These are phyloP conservation scores for Actinernus sp. DNA, from an alignment of 92 coral and sea anemone genomes.

Conservation along the genomic window DNA sequence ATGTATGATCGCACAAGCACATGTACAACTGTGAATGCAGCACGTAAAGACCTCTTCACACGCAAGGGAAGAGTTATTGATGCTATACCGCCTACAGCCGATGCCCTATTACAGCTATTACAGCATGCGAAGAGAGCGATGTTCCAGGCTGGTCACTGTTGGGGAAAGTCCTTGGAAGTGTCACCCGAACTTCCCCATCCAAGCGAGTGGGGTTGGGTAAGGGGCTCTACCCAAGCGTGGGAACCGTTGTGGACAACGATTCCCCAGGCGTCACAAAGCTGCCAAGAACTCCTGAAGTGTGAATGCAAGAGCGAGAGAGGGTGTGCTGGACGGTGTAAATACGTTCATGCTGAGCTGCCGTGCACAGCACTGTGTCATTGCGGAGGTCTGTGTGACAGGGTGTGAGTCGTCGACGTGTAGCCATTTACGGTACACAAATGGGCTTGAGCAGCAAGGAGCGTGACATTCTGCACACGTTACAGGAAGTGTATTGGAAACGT, in stretches of 20 bases:
- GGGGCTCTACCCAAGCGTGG: not conserved
- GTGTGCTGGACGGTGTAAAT: constrained; percentile 48
- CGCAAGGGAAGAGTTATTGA: constrained; percentile 70
- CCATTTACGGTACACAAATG: too few species aligned
- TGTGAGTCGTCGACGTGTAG: too few species aligned
- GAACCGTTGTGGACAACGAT: constrained; percentile 23
- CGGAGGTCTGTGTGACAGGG: constrained; percentile 16
- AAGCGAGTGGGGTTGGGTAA: constrained; percentile 53
- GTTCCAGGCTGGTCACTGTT: constrained; percentile 27
- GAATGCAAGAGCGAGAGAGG: constrained; percentile 50
- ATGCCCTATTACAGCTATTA: constrained; percentile 46
- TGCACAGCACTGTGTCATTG: constrained; percentile 58
- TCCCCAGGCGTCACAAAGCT: constrained; percentile 51
- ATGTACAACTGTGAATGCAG: constrained; percentile 46
- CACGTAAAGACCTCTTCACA: constrained; percentile 60
- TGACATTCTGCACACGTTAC: too few species aligned
- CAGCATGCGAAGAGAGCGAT: constrained; percentile 62
- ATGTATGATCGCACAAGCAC: constrained; percentile 56
- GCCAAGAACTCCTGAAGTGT: constrained; percentile 58
- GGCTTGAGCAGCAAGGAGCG: too few species aligned
- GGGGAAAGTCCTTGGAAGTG: constrained; percentile 36
- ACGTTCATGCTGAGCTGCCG: constrained; percentile 35
- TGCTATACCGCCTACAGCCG: constrained; percentile 47
- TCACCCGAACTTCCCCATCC: constrained; percentile 37
- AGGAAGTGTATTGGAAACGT: too few species aligned